Base-by-base conservation (phyloP, 2,888 invertebrate genomes). In the Pseudeuparius sepicola region DNA sequence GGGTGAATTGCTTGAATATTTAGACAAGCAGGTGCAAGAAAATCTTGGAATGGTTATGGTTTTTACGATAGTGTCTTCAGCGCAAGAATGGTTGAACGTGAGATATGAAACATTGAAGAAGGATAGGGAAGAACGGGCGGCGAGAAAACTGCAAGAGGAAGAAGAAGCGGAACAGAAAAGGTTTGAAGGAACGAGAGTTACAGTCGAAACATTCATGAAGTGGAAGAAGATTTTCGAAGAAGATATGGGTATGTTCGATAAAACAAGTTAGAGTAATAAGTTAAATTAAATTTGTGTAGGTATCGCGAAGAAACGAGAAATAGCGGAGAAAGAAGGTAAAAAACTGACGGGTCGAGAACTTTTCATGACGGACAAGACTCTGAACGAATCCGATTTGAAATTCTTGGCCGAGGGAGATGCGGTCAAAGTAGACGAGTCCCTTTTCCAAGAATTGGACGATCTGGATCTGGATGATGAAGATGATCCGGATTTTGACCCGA, bases 41-140 rank as follows among this genome's bases (percentile, higher is more conserved):
- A 94, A 92, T 64, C 56, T 96, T 33, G 97, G 97, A 2, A 94
- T 90, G 85, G 96, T 90, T 20, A 94, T 97, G 93, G 77, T 96
- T 24, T 97, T 96, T 59, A 92, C 92, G 14, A 62, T 97, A 50
- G 93, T 96, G 6, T 89, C 92, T 23, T 79, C 86, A 13, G 85
- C 89, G 3, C 88, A 92, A 56, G 94, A 96, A 61, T 89, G 89
- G 84, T 67, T 96, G 2, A 89, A 88, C 61, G 74, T 75, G 31
- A 78, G 80, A 50, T 86, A 84, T 75, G 93, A 93, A 56, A 71
- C 72, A 18, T 69, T 79, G 27, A 82, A 82, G 52, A 75, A 76
- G 45, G 67, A 71, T 33, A 68, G 73, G 50, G 82, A 86, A 52
- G 83, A 84, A 54, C 74, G 68, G 47, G 69, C 73, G 9, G 72